Percentiles rank a stretch among this genome's conserved stretches.
phyloP scores from a whole-genome alignment of 2,113 vertebrate genomes.

The Osmerus eperlanus region DNA sequence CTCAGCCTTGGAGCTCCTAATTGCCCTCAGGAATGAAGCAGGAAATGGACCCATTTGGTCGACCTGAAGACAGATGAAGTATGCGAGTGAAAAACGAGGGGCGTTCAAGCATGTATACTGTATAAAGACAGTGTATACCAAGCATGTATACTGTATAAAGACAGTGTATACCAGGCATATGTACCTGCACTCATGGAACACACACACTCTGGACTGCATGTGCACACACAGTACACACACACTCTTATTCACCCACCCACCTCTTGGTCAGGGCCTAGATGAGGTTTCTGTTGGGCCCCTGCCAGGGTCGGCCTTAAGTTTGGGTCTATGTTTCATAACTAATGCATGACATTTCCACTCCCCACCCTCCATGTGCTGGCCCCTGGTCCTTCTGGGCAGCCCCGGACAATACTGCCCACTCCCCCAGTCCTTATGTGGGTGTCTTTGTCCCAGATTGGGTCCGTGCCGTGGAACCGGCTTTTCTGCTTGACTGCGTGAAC shows the following conservation, averaged over 20 bases:
- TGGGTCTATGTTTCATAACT: conserved; percentile 50
- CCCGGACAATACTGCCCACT: conserved; percentile 11
- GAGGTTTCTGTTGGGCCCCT: conserved; percentile 19
- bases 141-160: too few species aligned
- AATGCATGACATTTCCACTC: conserved; percentile 60
- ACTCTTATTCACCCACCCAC: neutral
- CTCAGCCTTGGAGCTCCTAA: conserved; percentile 48
- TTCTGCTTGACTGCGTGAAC: conserved; percentile 58
- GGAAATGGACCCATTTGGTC: conserved; percentile 64
- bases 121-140: too few species aligned
- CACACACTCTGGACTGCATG: neutral
- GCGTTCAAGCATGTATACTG: too few species aligned
- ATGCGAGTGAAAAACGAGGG: conserved; percentile 38
- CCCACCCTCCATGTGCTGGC: conserved; percentile 40
- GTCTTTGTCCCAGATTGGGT: conserved; percentile 57
- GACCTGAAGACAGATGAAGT: conserved; percentile 51
- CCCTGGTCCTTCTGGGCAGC: conserved; percentile 32
- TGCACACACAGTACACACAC: neutral
- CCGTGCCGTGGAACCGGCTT: conserved; percentile 41
- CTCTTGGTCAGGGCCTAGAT: too few species aligned
- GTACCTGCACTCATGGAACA: neutral
- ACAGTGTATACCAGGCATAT: too few species aligned
- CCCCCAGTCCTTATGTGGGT: conserved; percentile 43
- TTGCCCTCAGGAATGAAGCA: conserved; percentile 61
- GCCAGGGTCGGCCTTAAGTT: conserved; percentile 37